A percentile compares a stretch with the other conserved stretches of the same genome.
phyloP scores from a whole-genome alignment of 2,113 vertebrate genomes.

The Xiphorhynchus elegans region DNA sequence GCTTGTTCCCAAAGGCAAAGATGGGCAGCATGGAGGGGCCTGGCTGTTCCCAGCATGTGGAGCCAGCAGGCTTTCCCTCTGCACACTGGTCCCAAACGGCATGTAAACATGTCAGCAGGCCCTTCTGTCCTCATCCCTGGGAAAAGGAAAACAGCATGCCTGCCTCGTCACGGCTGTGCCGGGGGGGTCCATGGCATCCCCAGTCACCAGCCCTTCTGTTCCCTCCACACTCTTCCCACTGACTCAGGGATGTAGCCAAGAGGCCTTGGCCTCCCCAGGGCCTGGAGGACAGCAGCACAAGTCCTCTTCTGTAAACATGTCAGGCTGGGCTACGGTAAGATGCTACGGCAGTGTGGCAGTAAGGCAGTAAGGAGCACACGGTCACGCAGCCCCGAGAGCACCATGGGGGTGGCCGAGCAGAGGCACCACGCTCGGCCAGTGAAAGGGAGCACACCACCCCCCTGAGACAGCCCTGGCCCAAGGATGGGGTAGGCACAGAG shows the following conservation, averaged over 20 bases:
- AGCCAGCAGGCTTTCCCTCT: background rate
- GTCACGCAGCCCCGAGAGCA: background rate
- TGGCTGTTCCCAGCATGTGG: background rate
- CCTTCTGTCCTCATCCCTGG: background rate
- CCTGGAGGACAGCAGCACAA: background rate
- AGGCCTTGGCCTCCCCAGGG: background rate
- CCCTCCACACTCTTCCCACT: background rate
- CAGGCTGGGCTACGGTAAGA: slow-evolving; percentile 40
- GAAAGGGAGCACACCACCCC: background rate
- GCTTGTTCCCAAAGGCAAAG: slow-evolving; percentile 31
- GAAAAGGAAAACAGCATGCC: background rate
- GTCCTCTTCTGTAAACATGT: slow-evolving; percentile 67
- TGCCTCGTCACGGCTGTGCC: background rate
- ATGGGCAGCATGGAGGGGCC: background rate
- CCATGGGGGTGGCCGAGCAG: background rate
- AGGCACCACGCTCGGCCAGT: background rate
- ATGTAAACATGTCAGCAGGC: slow-evolving; percentile 26
- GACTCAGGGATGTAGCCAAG: rapidly evolving
- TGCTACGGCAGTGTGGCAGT: slow-evolving; percentile 60
- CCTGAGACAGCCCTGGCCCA: rapidly evolving
- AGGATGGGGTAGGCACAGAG: slow-evolving; percentile 1
- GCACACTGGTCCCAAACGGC: background rate
- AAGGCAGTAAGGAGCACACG: slow-evolving; percentile 73
- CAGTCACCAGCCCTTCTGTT: background rate
- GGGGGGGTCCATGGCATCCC: background rate